These are phyloP conservation scores for Notothenia coriiceps DNA, from an alignment of 2,113 vertebrate species.

Conservation along the genomic window DNA sequence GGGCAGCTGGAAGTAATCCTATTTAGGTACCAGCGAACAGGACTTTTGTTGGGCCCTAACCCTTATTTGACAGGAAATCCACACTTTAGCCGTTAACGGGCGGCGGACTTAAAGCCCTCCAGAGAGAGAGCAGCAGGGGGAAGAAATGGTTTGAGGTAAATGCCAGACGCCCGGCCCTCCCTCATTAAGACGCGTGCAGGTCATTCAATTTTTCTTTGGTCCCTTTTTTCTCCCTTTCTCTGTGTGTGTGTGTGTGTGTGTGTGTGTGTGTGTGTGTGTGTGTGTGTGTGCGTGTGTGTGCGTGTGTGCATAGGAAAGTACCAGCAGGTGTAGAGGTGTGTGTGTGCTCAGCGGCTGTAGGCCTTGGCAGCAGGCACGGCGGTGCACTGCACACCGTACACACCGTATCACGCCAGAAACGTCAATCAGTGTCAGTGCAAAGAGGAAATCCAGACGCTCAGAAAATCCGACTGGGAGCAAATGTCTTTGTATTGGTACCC, in stretches of 20 bases:
- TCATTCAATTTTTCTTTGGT: constrained; percentile 72
- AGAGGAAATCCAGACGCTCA: constrained; percentile 77
- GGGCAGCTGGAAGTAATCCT: constrained; percentile 83
- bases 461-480: constrained; percentile 44
- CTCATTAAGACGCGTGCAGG: constrained; percentile 82
- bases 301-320: constrained; percentile 38
- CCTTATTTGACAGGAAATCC: constrained; percentile 84
- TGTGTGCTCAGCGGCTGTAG: constrained; percentile 33
- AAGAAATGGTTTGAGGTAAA: constrained; percentile 74
- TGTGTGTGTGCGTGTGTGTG: constrained; percentile 15
- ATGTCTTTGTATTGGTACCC: constrained; percentile 59
- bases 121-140: constrained; percentile 70
- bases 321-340: constrained; percentile 73
- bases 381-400: constrained; percentile 32
- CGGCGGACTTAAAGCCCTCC: constrained; percentile 76
- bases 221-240: constrained; percentile 58
- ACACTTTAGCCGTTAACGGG: constrained; percentile 84
- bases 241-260: constrained; percentile 18
- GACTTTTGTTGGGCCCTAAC: constrained; percentile 81
- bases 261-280: constrained; percentile 43
- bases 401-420: constrained; percentile 52
- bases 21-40: constrained; percentile 71
- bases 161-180: constrained; percentile 69
- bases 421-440: constrained; percentile 75
- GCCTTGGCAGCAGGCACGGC: constrained; percentile 48